Evolutionary conservation across 2,113 vertebrate species (phyloP).

Genomic region (Cygnus atratus): DNA sequence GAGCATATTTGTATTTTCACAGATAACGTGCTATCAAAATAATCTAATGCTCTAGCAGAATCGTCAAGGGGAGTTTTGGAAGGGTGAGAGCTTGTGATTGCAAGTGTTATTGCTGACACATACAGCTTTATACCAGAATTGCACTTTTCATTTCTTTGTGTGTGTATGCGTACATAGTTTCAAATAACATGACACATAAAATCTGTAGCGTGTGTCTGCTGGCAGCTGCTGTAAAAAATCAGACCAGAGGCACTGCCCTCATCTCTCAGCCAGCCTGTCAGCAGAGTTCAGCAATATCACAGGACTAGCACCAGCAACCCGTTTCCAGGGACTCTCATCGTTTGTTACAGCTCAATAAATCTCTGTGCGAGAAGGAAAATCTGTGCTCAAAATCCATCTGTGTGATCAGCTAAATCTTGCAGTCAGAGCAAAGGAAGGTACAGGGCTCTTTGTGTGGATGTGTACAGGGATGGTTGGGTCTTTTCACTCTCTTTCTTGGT

Average conservation of each 20-base stretch:
- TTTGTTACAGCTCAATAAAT: constrained; percentile 42
- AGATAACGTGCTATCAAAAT: constrained; percentile 21
- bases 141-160: not conserved
- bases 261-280: not conserved
- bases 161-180: not conserved
- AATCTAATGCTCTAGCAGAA: not conserved
- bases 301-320: not conserved
- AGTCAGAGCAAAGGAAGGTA: not conserved
- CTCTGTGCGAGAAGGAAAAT: not conserved
- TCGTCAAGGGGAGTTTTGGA: not conserved
- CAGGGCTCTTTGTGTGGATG: not conserved
- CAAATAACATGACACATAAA: not conserved
- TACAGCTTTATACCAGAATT: not conserved
- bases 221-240: constrained; percentile 13
- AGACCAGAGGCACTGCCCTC: not conserved
- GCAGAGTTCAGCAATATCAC: not conserved
- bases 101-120: not conserved
- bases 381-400: not conserved
- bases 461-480: not conserved
- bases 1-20: constrained; percentile 18
- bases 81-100: constrained; percentile 1
- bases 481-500: not conserved
- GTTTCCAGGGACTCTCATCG: not conserved
- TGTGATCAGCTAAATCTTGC: not conserved
- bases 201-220: constrained; percentile 1